Conservation (phyloP, 2,888 invertebrate genomes). For the Palloptera scutellata region DNA sequence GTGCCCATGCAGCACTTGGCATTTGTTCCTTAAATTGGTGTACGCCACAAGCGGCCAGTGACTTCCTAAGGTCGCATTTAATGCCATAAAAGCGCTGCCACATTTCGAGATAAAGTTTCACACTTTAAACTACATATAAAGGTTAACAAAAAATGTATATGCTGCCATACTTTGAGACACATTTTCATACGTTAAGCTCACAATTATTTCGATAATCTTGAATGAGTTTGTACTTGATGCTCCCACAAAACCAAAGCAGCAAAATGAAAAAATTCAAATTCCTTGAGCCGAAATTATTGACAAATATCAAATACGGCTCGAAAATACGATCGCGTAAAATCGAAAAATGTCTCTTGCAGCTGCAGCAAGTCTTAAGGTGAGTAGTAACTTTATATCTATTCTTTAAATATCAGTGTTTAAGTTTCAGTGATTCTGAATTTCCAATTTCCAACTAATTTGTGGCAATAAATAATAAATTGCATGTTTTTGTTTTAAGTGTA, state of each 20-base stretch:
- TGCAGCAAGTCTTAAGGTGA: conserved; percentile 50
- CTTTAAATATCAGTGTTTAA: background rate
- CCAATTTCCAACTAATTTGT: background rate
- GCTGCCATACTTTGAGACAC: no score
- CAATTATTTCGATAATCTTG: background rate
- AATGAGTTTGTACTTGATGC: background rate
- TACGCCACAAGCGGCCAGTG: background rate
- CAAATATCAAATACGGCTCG: conserved; percentile 47
- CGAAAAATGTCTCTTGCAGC: conserved; percentile 54
- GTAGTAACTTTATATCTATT: conserved; percentile 10
- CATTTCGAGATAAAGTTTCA: no score
- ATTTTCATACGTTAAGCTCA: no score
- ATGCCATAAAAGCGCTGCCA: no score
- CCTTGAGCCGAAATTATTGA: conserved; percentile 29
- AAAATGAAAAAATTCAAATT: conserved; percentile 40
- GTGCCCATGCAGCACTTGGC: no score
- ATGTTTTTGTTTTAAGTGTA: background rate
- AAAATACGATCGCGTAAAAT: conserved; percentile 58
- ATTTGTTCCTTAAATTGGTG: background rate
- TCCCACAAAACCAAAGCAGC: background rate
- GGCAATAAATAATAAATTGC: no score
- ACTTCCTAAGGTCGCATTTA: no score
- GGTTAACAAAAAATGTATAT: no score
- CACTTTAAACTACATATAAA: no score
- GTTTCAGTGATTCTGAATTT: background rate